Conservation (phyloP, 1,140 invertebrate genomes). For the Spodoptera frugiperda region DNA sequence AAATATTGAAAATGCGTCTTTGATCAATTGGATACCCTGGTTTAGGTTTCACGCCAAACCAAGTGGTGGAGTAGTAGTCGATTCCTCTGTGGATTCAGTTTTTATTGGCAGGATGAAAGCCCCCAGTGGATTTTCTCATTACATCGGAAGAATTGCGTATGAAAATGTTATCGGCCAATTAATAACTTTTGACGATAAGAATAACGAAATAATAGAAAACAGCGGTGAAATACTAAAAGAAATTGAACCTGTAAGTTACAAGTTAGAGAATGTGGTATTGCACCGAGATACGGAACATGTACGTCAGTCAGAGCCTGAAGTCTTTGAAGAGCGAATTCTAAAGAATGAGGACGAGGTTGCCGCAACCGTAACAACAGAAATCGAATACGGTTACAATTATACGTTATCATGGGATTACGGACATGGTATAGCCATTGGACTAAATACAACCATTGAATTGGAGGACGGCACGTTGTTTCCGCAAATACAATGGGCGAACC, state of each 20-base stretch:
- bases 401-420: constrained; percentile 92
- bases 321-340: constrained; percentile 88
- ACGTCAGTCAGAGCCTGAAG: constrained; percentile 80
- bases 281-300: constrained; percentile 87
- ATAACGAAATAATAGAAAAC: constrained; percentile 87
- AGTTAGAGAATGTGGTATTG: constrained; percentile 89
- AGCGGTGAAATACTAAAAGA: constrained; percentile 92
- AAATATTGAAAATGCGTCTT: constrained; percentile 91
- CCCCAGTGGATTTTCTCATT: constrained; percentile 85
- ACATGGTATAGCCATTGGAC: constrained; percentile 90
- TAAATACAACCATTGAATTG: constrained; percentile 89
- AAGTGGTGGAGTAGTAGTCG: constrained; percentile 88
- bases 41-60: constrained; percentile 88
- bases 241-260: constrained; percentile 91
- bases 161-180: constrained; percentile 89
- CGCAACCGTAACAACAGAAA: constrained; percentile 89
- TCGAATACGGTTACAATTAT: constrained; percentile 90
- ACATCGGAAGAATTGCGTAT: constrained; percentile 89
- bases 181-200: constrained; percentile 88
- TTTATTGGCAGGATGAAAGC: constrained; percentile 83
- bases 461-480: constrained; percentile 86
- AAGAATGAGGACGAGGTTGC: constrained; percentile 87
- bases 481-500: constrained; percentile 90
- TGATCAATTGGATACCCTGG: constrained; percentile 91
- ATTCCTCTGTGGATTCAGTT: constrained; percentile 78